Evolutionary conservation across 1,140 invertebrate species (phyloP), one percentile per base, ranked within the genome.

Genomic region (Drosophila nasuta): DNA sequence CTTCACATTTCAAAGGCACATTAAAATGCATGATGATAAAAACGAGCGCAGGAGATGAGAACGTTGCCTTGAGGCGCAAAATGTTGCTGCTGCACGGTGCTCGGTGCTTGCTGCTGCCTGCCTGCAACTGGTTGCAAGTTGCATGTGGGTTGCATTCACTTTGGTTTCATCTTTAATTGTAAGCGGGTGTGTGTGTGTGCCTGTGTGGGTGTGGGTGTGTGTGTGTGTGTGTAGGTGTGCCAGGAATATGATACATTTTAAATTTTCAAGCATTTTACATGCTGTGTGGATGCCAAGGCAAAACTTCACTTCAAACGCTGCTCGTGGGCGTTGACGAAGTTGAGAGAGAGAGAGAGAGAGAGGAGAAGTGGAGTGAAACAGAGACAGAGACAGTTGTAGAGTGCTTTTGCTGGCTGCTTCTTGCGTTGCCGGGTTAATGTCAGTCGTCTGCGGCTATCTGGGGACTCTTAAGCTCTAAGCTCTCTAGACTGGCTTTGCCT

Each of bases 1-100:
- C 83, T 87, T 87, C 83, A 87, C 80, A 88, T 87, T 83, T 83
- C 83, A 88, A 87, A 88, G 83, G 80, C 83, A 83, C 85, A 88
- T 87, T 87, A 87, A 87, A 88, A 87, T 87, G 83, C 83, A 88
- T 81, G 73, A 85, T 75, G 73, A 75, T 85, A 79, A 77, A 76
- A 76, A 78, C 60, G 72, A 57, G 75, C 65, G 49, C 67, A 58
- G 70, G 65, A 80, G 63, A 54, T 46, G 72, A 68, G 48, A 63
- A 62, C 48, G 30, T 6, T 63, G 73, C 59, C 67, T 75, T 41
- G 51, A 57, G 75, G 80, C 74, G 70, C 56, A 74, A 57, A 51
- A 43, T 13, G 41, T 13, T 79, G 73, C 57, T 82, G 82, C 82
- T 25, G 20, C 20, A 0, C 20, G 20, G 20, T 25, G 20, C 20